Conservation (phyloP, 1,140 invertebrate species). For the Neodiprion fabricii region DNA sequence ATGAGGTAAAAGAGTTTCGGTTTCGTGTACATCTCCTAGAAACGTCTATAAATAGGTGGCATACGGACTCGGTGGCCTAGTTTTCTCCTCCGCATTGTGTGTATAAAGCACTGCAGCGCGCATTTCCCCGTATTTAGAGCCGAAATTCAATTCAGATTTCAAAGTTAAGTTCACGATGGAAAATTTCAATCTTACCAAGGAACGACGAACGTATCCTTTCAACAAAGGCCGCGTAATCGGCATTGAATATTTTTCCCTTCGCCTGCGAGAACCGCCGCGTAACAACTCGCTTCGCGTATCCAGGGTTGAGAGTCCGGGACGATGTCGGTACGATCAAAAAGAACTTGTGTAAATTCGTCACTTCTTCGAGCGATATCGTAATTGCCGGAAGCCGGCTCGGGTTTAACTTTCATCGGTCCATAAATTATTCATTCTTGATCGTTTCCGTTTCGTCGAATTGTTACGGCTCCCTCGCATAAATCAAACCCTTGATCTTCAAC, state of each 20-base stretch:
- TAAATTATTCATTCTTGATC: too few species aligned
- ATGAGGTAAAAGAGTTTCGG: too few species aligned
- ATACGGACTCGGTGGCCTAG: neutral
- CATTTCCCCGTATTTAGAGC: too few species aligned
- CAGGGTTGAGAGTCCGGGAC: too few species aligned
- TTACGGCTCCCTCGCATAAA: neutral
- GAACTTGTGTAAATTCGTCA: too few species aligned
- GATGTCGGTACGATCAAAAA: too few species aligned
- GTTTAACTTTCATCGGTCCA: too few species aligned
- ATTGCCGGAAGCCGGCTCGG: too few species aligned
- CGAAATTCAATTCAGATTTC: neutral
- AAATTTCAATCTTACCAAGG: too few species aligned
- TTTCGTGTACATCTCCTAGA: neutral
- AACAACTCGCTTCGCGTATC: neutral
- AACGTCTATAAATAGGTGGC: neutral
- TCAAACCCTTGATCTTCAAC: neutral
- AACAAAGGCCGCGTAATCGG: neutral
- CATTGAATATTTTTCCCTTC: neutral
- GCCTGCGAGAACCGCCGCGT: neutral
- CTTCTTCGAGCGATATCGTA: too few species aligned
- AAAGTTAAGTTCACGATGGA: neutral
- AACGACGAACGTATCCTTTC: neutral
- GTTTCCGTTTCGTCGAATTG: too few species aligned
- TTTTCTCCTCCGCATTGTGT: neutral
- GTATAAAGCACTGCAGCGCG: neutral